phyloP scores from a whole-genome alignment of 2,888 invertebrate species.

The Trachelus troglodyta region DNA sequence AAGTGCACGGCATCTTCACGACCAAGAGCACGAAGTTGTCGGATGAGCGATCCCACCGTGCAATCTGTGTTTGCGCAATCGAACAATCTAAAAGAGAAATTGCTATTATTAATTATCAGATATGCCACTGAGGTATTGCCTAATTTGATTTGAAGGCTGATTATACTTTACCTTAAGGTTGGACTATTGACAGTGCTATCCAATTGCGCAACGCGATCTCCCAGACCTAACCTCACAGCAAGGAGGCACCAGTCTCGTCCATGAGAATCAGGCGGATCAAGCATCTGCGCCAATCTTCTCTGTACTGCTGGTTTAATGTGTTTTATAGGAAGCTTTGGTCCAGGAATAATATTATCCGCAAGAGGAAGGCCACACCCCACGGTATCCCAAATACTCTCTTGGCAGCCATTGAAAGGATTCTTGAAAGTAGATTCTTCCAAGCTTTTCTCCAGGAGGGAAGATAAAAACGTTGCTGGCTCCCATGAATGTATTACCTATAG shows the following conservation, averaged over 20 bases:
- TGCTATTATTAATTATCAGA: not conserved
- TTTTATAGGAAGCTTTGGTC: constrained; percentile 66
- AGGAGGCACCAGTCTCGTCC: constrained; percentile 84
- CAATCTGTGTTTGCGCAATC: constrained; percentile 58
- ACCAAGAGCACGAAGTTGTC: constrained; percentile 58
- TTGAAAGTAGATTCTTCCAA: constrained; percentile 58
- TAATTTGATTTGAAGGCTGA: not conserved
- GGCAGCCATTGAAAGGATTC: constrained; percentile 60
- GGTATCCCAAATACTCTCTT: constrained; percentile 62
- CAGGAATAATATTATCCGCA: constrained; percentile 58
- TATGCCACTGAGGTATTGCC: not conserved
- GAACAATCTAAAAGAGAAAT: constrained; percentile 45
- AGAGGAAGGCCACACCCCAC: constrained; percentile 56
- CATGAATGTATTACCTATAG: constrained; percentile 57
- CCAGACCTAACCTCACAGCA: constrained; percentile 76
- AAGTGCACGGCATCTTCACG: constrained; percentile 61
- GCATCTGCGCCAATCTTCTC: constrained; percentile 73
- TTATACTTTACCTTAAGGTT: constrained; percentile 50
- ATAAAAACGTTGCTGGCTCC: constrained; percentile 56
- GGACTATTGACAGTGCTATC: constrained; percentile 62
- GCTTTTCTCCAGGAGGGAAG: constrained; percentile 54
- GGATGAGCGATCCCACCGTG: constrained; percentile 56
- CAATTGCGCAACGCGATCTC: constrained; percentile 66
- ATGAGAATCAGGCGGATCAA: constrained; percentile 79
- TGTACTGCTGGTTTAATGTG: constrained; percentile 72